phyloP scores from a whole-genome alignment of 2,888 invertebrate genomes.

The Xanthorhoe spadicearia region DNA sequence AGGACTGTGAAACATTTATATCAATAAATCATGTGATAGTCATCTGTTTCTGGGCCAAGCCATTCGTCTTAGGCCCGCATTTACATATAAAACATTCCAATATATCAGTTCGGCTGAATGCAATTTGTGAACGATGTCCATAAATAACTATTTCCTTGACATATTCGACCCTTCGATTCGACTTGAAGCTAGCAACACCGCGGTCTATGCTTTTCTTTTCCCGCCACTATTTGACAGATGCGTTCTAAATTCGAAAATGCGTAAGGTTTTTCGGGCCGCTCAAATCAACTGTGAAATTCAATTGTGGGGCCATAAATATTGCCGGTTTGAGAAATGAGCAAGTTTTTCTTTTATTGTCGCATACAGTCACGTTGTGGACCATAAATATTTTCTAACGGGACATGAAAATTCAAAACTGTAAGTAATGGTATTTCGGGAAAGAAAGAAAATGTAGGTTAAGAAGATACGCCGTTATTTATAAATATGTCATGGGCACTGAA shows the following conservation, averaged over 20 bases:
- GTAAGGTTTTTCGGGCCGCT: conserved; percentile 74
- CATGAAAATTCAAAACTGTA: conserved; percentile 27
- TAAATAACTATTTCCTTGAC: conserved; percentile 85
- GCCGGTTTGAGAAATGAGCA: conserved; percentile 71
- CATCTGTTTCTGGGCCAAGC: conserved; percentile 73
- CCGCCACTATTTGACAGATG: conserved; percentile 81
- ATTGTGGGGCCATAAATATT: conserved; percentile 78
- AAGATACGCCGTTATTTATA: no score
- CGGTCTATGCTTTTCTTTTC: conserved; percentile 62
- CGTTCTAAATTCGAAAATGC: conserved; percentile 71
- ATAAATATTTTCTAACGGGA: conserved; percentile 42
- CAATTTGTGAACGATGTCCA: conserved; percentile 82
- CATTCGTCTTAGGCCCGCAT: conserved; percentile 76
- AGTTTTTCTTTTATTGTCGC: conserved; percentile 53
- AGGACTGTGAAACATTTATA: conserved; percentile 21
- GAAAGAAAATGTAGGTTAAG: no score
- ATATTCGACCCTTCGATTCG: conserved; percentile 71
- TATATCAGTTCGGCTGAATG: conserved; percentile 83
- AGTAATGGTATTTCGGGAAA: conserved; percentile 8
- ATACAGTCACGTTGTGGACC: conserved; percentile 42
- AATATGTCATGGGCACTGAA: no score
- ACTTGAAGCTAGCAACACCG: conserved; percentile 63
- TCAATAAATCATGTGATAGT: conserved; percentile 69
- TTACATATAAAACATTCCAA: conserved; percentile 84
- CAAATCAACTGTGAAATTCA: conserved; percentile 84